Percentiles rank a stretch among this genome's conserved stretches.
Evolutionary conservation across 2,113 vertebrate species (phyloP).

Genomic region (Silurus glanis): DNA sequence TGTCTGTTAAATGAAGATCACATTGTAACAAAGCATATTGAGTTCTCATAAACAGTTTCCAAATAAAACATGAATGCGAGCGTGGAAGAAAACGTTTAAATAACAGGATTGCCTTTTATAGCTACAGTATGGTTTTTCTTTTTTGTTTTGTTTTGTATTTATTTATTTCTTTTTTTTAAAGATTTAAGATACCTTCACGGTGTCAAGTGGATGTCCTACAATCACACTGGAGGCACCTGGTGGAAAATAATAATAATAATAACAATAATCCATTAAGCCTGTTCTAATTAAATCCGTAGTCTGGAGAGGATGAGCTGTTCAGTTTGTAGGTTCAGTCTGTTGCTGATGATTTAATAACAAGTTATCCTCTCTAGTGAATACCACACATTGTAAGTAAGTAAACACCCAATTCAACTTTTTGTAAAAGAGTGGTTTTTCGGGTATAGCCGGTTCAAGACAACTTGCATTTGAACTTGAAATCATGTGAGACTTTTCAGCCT

Average conservation of each 20-base stretch:
- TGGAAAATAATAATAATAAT: neutral
- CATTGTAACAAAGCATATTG: neutral
- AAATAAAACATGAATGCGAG: neutral
- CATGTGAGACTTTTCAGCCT: neutral
- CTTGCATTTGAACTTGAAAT: neutral
- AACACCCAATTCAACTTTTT: neutral
- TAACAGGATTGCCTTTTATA: neutral
- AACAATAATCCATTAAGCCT: neutral
- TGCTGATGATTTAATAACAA: slow-evolving; percentile 26
- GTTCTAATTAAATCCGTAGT: neutral
- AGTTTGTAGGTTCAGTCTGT: slow-evolving; percentile 19
- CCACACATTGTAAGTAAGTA: slow-evolving; percentile 32
- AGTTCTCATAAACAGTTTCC: neutral
- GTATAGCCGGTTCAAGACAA: neutral
- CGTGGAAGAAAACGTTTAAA: neutral
- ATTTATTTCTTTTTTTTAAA: neutral
- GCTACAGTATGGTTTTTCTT: neutral
- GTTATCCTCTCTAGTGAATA: slow-evolving; percentile 36
- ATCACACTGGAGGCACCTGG: slow-evolving; percentile 76
- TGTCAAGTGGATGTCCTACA: slow-evolving; percentile 78
- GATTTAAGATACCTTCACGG: slow-evolving; percentile 69
- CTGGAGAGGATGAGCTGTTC: slow-evolving; percentile 3
- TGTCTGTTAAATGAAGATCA: slow-evolving; percentile 71
- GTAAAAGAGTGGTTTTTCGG: neutral
- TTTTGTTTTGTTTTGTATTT: neutral